phyloP scores from a whole-genome alignment of 2,113 vertebrate species.

The Platysteira castanea region DNA sequence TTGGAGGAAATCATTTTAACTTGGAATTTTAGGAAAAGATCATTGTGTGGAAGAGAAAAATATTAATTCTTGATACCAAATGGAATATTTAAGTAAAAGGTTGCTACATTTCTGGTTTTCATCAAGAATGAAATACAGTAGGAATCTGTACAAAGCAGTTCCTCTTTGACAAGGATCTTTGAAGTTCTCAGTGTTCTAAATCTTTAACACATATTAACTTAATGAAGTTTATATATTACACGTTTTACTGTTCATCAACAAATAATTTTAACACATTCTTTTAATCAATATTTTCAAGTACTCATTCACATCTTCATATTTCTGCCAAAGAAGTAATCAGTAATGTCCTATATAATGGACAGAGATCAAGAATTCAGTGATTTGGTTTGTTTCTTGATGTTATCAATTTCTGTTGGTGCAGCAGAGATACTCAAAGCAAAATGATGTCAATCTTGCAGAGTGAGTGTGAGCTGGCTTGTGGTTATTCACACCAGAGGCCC shows the following conservation, averaged over 20 bases:
- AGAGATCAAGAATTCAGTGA: constrained; percentile 12
- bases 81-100: not conserved
- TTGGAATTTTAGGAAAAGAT: not conserved
- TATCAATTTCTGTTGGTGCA: not conserved
- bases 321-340: constrained; percentile 21
- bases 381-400: not conserved
- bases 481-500: not conserved
- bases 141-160: not conserved
- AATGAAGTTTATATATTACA: not conserved
- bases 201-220: not conserved
- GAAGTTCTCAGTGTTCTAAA: not conserved
- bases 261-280: not conserved
- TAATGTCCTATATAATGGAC: not conserved
- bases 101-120: not conserved
- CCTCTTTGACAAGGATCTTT: not conserved
- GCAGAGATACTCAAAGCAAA: not conserved
- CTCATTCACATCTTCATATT: not conserved
- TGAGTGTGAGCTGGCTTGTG: not conserved
- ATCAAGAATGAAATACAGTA: not conserved
- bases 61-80: not conserved
- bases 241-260: not conserved
- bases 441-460: not conserved
- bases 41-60: not conserved
- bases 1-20: not conserved
- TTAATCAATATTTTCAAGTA: constrained; percentile 18